phyloP scores from a whole-genome alignment of 1,140 invertebrate genomes.

The Pentalonia nigronervosa region DNA sequence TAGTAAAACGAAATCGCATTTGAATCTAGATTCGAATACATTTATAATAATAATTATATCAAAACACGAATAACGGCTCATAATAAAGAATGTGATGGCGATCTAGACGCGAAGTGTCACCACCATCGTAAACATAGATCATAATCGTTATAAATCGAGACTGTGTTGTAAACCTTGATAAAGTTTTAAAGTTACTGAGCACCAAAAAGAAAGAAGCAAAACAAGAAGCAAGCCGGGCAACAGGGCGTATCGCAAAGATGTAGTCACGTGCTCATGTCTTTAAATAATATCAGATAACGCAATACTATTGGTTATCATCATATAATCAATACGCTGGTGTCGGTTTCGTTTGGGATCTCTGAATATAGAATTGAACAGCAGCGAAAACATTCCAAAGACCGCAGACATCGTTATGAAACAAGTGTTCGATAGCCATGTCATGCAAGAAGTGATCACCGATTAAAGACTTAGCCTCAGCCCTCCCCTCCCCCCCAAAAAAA shows the following conservation, averaged over 20 bases:
- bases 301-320: too few relatives aligned
- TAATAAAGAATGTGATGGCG: not conserved
- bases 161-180: not conserved
- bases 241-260: not conserved
- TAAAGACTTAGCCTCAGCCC: too few relatives aligned
- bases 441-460: not conserved
- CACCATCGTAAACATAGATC: not conserved
- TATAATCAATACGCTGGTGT: not conserved
- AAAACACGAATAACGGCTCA: not conserved
- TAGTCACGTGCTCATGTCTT: not conserved
- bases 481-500: too few relatives aligned
- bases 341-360: not conserved
- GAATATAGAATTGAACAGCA: not conserved
- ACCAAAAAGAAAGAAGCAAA: not conserved
- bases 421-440: not conserved
- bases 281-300: too few relatives aligned
- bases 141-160: not conserved
- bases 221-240: not conserved
- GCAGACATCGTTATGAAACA: not conserved
- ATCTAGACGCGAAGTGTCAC: not conserved
- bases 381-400: not conserved
- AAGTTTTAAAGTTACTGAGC: not conserved
- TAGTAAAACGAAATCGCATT: not conserved
- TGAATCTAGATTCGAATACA: not conserved
- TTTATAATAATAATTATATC: not conserved